Evolutionary conservation across 2,113 vertebrate genomes (phyloP).

Genomic region (Pipa parva): DNA sequence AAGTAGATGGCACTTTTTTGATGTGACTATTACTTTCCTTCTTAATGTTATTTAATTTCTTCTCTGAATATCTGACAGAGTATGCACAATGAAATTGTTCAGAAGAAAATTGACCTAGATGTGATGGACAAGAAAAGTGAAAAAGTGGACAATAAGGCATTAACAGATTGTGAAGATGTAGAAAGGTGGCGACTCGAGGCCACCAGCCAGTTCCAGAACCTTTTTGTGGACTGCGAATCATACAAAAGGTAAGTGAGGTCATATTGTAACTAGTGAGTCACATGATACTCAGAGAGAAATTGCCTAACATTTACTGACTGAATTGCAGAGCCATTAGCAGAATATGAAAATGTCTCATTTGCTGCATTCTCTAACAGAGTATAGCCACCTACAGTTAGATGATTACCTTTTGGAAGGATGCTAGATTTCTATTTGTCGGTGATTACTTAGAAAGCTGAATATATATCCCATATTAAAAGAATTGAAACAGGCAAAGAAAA

Average conservation of each 20-base stretch:
- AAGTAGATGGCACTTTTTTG: slow-evolving; percentile 3
- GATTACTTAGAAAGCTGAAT: slow-evolving; percentile 3
- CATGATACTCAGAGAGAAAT: background rate
- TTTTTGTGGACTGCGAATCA: slow-evolving; percentile 15
- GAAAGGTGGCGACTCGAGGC: background rate
- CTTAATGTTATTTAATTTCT: slow-evolving; percentile 26
- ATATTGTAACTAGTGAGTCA: background rate
- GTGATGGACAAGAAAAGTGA: slow-evolving; percentile 5
- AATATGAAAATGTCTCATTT: slow-evolving; percentile 30
- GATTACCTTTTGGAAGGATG: slow-evolving; percentile 12
- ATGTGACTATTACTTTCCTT: background rate
- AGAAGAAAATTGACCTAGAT: slow-evolving; percentile 17
- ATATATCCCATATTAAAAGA: no score
- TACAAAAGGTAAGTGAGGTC: slow-evolving; percentile 26
- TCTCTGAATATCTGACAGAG: slow-evolving; percentile 23
- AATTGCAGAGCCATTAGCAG: slow-evolving; percentile 25
- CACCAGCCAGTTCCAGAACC: slow-evolving; percentile 14
- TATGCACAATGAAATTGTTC: slow-evolving; percentile 5
- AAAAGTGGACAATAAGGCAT: background rate
- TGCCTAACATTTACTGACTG: slow-evolving; percentile 14
- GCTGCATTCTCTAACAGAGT: slow-evolving; percentile 13
- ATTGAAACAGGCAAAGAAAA: no score
- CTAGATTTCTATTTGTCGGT: slow-evolving; percentile 16
- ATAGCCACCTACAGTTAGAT: slow-evolving; percentile 9
- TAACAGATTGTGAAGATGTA: background rate